Evolutionary conservation across 2,797 vertebrate genomes (phyloP), one percentile per base, ranked within the genome.

Genomic region (Holocentrus rufus): DNA sequence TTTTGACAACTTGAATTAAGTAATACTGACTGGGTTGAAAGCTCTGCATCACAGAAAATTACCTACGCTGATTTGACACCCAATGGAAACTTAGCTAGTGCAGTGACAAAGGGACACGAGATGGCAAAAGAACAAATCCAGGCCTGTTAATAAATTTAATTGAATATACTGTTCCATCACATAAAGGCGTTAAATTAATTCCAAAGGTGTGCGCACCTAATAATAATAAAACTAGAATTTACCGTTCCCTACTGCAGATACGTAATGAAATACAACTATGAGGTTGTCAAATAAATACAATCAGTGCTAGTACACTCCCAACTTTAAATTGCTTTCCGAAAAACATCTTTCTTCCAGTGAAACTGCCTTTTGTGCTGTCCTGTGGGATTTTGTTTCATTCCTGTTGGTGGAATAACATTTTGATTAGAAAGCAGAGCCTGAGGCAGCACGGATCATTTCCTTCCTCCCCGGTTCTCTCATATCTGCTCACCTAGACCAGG

Each of bases 381-480:
- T 75, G 68, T 79, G 85, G 87, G 88, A 88, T 80, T 85, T 20
- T 7, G 69, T 84, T 81, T 91, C 80, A 87, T 83, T 86, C 76
- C 76, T 84, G 79, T 77, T 74, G 77, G 67, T 84, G 77, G 80
- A 84, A 88, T 82, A 90, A 88, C 82, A 81, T 88, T 90, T 89
- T 92, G 86, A 90, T 92, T 89, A 88, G 85, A 90, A 87, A 90
- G 77, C 70, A 66, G 69, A 64, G 82, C 88, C 82, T 2, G 65
- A 65, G 85, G 88, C 86, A 76, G 72, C 63, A 46, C 47, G 84
- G 80, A 90, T 89, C 67, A 88, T 90, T 89, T 84, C 72, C 76
- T 76, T 72, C 68, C 44, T 82, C 59, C 42, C 50, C 30, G 53
- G 59, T 76, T 80, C 76, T 73, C 84, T 82, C 71, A 74, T 87